Conservation (phyloP, 1,140 invertebrate species). For the Hestina assimilis region DNA sequence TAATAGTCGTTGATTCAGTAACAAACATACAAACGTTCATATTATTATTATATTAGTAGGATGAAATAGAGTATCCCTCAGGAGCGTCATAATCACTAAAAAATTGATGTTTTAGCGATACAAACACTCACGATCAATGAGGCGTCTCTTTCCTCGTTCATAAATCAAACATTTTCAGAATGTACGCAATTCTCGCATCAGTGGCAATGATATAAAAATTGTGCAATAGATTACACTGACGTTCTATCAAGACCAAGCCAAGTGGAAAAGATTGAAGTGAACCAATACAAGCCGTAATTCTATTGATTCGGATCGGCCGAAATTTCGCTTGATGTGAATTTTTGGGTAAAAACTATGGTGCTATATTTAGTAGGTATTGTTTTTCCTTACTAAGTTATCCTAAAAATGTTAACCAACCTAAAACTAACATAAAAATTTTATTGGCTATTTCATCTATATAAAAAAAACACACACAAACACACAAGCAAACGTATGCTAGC, state of each 20-base stretch:
- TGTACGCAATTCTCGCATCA: constrained; percentile 19
- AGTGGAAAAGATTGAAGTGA: constrained; percentile 20
- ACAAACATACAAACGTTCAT: too few relatives aligned
- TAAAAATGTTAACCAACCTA: too few relatives aligned
- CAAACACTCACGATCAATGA: constrained; percentile 16
- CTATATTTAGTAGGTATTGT: too few relatives aligned
- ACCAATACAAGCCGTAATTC: constrained; percentile 17
- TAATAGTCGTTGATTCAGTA: too few relatives aligned
- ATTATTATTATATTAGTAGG: too few relatives aligned
- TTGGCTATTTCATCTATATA: too few relatives aligned
- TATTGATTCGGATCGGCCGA: constrained; percentile 6
- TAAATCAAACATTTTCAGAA: constrained; percentile 18
- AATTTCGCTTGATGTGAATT: not conserved
- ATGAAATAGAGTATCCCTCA: constrained; percentile 1
- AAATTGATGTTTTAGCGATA: constrained; percentile 2
- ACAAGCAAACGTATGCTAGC: too few relatives aligned
- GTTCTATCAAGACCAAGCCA: constrained; percentile 15
- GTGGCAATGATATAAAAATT: constrained; percentile 15
- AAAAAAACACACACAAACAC: too few relatives aligned
- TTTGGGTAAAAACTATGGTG: not conserved
- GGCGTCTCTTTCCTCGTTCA: constrained; percentile 14
- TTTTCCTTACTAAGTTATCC: too few relatives aligned
- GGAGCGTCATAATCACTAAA: constrained; percentile 7
- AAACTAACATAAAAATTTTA: too few relatives aligned
- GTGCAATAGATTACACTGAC: constrained; percentile 20